phyloP scores from a whole-genome alignment of 2,113 vertebrate species.

The Stegostoma tigrinum region DNA sequence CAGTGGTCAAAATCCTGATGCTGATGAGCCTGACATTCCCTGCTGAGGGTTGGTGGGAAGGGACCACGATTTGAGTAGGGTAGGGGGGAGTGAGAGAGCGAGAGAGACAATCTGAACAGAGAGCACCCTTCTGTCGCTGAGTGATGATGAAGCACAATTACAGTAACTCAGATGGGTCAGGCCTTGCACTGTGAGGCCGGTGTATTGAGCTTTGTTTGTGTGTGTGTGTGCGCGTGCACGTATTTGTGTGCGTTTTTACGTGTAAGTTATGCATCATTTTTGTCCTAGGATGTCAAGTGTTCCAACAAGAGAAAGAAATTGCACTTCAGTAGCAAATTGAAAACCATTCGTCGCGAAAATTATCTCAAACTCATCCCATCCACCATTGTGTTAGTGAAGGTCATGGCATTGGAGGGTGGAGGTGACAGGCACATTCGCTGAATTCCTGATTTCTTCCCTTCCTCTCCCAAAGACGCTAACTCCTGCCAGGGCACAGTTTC shows the following conservation, averaged over 20 bases:
- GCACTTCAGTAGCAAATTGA: not conserved
- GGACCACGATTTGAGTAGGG: not conserved
- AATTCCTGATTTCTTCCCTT: not conserved
- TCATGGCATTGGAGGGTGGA: too few species aligned
- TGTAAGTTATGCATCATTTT: conserved; percentile 22
- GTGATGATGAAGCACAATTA: conserved; percentile 32
- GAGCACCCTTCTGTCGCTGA: not conserved
- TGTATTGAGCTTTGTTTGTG: not conserved
- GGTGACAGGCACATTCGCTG: not conserved
- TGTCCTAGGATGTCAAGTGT: not conserved
- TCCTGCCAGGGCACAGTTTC: not conserved
- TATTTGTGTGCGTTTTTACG: not conserved
- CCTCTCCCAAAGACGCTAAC: not conserved
- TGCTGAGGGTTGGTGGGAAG: too few species aligned
- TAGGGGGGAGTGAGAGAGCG: not conserved
- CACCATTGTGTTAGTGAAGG: not conserved
- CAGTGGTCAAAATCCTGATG: not conserved
- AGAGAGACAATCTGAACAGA: not conserved
- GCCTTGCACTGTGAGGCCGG: conserved; percentile 11
- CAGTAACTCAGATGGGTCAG: conserved; percentile 11
- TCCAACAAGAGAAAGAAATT: not conserved
- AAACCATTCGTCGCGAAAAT: not conserved
- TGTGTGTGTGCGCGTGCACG: not conserved
- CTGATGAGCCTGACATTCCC: not conserved
- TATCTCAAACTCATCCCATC: not conserved